phyloP scores from a whole-genome alignment of 2,797 vertebrate species.

The Amblyraja radiata region DNA sequence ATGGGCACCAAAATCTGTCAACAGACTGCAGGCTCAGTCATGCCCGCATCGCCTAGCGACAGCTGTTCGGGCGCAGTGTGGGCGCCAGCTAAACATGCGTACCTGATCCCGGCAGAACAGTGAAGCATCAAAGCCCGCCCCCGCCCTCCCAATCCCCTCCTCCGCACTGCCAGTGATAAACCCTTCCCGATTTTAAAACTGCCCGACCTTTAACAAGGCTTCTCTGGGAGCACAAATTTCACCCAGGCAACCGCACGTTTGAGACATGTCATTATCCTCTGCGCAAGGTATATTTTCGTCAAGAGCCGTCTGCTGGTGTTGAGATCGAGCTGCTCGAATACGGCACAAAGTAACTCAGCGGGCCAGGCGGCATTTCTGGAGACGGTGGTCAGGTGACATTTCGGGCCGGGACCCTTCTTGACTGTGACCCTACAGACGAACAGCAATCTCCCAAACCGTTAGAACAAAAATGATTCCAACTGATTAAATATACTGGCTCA shows the following conservation, averaged over 20 bases:
- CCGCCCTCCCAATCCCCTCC: neutral
- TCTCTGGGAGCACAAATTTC: neutral
- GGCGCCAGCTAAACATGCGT: neutral
- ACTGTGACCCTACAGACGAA: too few relatives aligned
- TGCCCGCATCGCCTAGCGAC: neutral
- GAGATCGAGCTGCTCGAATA: neutral
- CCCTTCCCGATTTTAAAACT: neutral
- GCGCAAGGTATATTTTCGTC: neutral
- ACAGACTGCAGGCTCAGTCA: slow-evolving; percentile 31
- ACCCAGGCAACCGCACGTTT: neutral
- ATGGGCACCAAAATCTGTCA: slow-evolving; percentile 32
- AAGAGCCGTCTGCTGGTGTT: neutral
- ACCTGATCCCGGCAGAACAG: neutral
- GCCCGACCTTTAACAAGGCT: neutral
- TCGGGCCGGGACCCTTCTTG: too few relatives aligned
- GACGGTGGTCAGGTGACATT: too few relatives aligned
- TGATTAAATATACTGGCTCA: neutral
- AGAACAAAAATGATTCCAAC: too few relatives aligned
- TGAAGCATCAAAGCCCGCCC: neutral
- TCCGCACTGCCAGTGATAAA: too few relatives aligned
- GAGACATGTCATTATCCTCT: neutral
- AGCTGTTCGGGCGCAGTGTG: neutral
- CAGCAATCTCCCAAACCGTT: too few relatives aligned
- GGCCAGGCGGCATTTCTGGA: too few relatives aligned
- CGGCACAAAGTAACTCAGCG: too few relatives aligned